Conservation (phyloP, 2,113 vertebrate genomes). For the Eulemur macaco region DNA sequence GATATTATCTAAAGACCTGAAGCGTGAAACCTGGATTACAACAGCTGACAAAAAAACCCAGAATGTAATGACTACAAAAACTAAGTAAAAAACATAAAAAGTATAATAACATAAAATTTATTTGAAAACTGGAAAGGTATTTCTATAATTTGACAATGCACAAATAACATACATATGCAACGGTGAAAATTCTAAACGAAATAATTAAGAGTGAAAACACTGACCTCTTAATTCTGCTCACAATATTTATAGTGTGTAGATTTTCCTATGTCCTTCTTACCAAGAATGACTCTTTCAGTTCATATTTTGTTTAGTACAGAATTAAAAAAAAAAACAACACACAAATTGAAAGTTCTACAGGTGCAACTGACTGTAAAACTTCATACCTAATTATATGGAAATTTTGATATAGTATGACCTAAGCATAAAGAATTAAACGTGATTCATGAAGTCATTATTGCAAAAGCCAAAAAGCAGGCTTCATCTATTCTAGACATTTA, state of each 20-base stretch:
- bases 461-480: background rate
- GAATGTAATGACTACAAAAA: slow-evolving; percentile 79
- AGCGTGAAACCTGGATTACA: slow-evolving; percentile 90
- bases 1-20: slow-evolving; percentile 93
- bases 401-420: background rate
- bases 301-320: background rate
- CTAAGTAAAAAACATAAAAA: slow-evolving; percentile 80
- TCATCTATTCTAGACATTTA: background rate
- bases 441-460: background rate
- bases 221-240: slow-evolving; percentile 17
- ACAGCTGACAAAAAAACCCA: slow-evolving; percentile 76
- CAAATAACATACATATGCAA: slow-evolving; percentile 60
- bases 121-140: slow-evolving; percentile 66
- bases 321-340: slow-evolving; percentile 38
- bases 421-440: slow-evolving; percentile 31
- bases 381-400: background rate
- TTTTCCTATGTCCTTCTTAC: slow-evolving; percentile 12
- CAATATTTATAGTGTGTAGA: background rate
- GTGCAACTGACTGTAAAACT: slow-evolving; percentile 14
- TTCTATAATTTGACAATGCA: slow-evolving; percentile 66
- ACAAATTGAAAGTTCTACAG: background rate
- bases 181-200: slow-evolving; percentile 26
- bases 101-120: slow-evolving; percentile 74
- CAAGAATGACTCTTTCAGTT: background rate
- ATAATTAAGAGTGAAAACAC: background rate